These are phyloP conservation scores for Lonchura striata DNA, from an alignment of 2,113 vertebrate species.

Conservation along the genomic window DNA sequence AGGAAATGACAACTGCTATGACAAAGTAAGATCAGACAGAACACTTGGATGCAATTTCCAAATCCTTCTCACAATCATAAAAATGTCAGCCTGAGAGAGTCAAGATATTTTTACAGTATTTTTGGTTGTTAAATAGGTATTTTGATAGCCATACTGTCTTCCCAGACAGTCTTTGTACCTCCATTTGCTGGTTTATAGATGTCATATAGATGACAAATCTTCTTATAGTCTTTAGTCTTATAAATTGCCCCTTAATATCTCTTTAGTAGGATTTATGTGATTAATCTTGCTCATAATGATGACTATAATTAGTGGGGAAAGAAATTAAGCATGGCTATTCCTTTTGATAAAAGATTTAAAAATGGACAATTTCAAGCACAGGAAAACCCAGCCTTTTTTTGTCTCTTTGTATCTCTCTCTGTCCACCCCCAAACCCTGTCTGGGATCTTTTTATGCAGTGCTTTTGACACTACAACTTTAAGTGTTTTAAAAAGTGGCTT, in stretches of 20 bases:
- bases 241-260: background rate
- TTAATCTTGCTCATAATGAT: background rate
- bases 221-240: background rate
- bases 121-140: background rate
- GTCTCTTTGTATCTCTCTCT: background rate
- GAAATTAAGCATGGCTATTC: background rate
- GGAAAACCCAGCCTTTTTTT: background rate
- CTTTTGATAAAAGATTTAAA: background rate
- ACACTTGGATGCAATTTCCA: background rate
- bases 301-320: background rate
- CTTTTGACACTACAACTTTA: background rate
- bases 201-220: background rate
- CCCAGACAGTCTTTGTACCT: background rate
- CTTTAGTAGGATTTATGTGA: background rate
- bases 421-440: rapidly evolving
- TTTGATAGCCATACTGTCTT: background rate
- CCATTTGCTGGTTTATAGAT: background rate
- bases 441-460: rapidly evolving
- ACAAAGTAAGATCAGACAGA: background rate
- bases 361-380: background rate
- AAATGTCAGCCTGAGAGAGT: background rate
- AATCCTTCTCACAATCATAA: background rate
- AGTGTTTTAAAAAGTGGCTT: background rate
- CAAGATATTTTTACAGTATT: background rate
- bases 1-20: background rate